Evolutionary conservation across 2,888 invertebrate species (phyloP), one percentile per base, ranked within the genome.

Genomic region (Kuschelorhynchus macadamiae): DNA sequence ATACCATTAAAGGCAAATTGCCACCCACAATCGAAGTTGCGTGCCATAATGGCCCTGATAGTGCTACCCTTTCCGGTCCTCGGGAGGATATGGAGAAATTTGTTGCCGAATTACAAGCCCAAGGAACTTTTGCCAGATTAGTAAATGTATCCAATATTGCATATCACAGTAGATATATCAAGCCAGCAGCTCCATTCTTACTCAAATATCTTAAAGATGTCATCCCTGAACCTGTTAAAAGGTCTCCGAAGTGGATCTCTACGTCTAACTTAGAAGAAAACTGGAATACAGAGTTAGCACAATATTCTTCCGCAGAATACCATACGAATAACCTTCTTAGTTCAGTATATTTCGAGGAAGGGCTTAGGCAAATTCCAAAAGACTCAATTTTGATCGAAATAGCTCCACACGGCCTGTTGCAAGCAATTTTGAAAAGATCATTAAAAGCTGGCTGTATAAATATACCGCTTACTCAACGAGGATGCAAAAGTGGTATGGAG

Each of bases 121-220:
- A 93, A 74, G 91, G 90, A 0, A 87, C 94, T 46, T 95, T 95
- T 78, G 94, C 94, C 0, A 89, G 90, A 70, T 90, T 93, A 77
- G 95, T 97, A 0, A 91, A 93, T 18, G 93, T 94, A 77, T 90
- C 93, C 55, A 94, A 95, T 77, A 93, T 95, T 74, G 94, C 97
- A 0, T 97, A 96, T 78, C 96, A 97, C 80, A 95, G 95, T 65
- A 88, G 89, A 59, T 94, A 94, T 75, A 94, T 97, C 76, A 81
- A 81, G 75, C 84, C 85, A 32, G 84, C 85, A 12, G 85, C 84
- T 9, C 85, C 84, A 11, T 69, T 76, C 9, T 75, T 86, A 1
- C 72, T 85, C 2, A 78, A 83, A 68, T 84, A 84, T 67, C 74
- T 86, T 1, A 79, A 84, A 71, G 74, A 84, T 64, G 82, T 89